Percentiles rank a stretch among this genome's conserved stretches.
phyloP scores from a whole-genome alignment of 1,140 invertebrate genomes.

The Drepana arcuata region DNA sequence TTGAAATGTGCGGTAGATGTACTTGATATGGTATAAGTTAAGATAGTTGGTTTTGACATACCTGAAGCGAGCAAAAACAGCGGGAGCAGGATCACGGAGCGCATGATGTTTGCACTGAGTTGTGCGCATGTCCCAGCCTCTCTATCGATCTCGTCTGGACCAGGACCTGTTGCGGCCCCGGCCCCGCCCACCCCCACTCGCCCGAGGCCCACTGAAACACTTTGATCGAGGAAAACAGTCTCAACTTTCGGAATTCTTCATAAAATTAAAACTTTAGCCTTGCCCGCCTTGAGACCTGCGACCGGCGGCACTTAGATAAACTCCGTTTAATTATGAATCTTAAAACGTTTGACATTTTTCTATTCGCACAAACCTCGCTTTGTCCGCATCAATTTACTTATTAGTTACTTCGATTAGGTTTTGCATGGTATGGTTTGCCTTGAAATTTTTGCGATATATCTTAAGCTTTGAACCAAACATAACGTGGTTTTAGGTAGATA shows the following conservation, averaged over 20 bases:
- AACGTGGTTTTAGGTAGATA: too few species aligned
- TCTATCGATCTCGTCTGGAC: slow-evolving; percentile 47
- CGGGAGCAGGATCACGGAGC: slow-evolving; percentile 45
- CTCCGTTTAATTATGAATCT: background rate
- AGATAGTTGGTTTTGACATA: slow-evolving; percentile 39
- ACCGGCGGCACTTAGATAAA: slow-evolving; percentile 3
- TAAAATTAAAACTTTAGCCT: slow-evolving; percentile 55
- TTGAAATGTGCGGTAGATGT: too few species aligned
- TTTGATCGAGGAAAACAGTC: slow-evolving; percentile 59
- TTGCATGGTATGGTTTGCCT: too few species aligned
- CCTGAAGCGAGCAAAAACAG: slow-evolving; percentile 46
- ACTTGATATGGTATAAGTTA: too few species aligned
- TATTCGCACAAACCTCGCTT: too few species aligned
- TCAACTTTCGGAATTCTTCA: slow-evolving; percentile 59
- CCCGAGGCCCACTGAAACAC: slow-evolving; percentile 26
- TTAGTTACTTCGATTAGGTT: too few species aligned
- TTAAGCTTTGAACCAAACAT: too few species aligned
- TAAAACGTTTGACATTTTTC: background rate
- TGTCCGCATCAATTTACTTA: too few species aligned
- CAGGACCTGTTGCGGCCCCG: slow-evolving; percentile 50
- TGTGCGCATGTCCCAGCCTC: slow-evolving; percentile 54
- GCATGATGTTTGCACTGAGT: slow-evolving; percentile 42
- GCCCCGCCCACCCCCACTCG: slow-evolving; percentile 29
- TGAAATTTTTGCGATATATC: too few species aligned
- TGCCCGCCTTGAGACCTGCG: slow-evolving; percentile 13